Evolutionary conservation across 2,797 vertebrate genomes (phyloP), one percentile per base, ranked within the genome.

Genomic region (Scleropages formosus): DNA sequence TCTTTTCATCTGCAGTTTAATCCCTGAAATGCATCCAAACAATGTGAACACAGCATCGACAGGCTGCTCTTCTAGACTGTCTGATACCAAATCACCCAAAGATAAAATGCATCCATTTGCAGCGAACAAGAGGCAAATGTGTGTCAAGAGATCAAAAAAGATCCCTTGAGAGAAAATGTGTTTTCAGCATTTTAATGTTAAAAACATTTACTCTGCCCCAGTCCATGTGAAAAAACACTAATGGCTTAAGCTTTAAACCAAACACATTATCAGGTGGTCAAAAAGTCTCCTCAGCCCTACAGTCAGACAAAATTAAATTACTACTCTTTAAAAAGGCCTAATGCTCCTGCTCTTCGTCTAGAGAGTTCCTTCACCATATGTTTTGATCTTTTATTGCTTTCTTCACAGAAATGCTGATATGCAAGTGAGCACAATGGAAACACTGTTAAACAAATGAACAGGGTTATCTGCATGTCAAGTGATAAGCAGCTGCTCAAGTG

Each of bases 401-500:
- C 13, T 13, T 73, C 60, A 68, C 72, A 77, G 59, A 63, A 80
- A 75, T 63, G 69, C 73, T 76, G 58, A 0, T 75, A 77, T 72
- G 47, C 76, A 80, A 78, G 68, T 70, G 44, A 68, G 66, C 79
- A 60, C 13, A 44, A n/a, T 64, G 10, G 61, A 62, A 60, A 71
- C 80, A 51, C 78, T 73, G 74, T 68, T 63, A 80, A 77, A 74
- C 75, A 66, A 75, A 80, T 46, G 62, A 75, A 22, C 73, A 13
- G 11, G 72, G 73, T 66, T 51, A 66, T 75, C 49, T 20, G 66
- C n/a, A 39, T 39, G 73, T 66, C 62, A 66, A 22, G 59, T 26
- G 66, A 75, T 66, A 66, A 53, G 26, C 73, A n/a, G 58, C 11
- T 44, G 59, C 58, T 22, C 56, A 47, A 10, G 56, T 16, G 67